phyloP scores from a whole-genome alignment of 2,113 vertebrate genomes.

The Semnopithecus entellus region DNA sequence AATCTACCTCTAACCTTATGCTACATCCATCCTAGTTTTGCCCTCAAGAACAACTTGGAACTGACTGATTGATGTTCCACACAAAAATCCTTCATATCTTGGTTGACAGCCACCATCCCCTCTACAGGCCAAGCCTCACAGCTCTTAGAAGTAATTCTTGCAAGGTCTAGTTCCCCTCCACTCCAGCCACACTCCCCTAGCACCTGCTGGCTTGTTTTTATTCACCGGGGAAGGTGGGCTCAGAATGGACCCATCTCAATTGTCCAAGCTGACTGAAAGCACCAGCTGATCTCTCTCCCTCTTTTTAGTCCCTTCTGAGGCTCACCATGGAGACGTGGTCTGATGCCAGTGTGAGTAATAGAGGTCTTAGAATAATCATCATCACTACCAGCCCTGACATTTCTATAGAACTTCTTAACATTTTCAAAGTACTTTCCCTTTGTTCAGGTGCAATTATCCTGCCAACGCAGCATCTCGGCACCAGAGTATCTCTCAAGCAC shows the following conservation, averaged over 20 bases:
- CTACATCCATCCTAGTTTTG: neutral
- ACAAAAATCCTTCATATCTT: neutral
- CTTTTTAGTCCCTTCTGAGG: neutral
- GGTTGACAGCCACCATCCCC: neutral
- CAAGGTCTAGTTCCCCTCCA: fast-evolving
- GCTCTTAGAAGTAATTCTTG: neutral
- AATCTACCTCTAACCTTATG: neutral
- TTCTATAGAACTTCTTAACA: neutral
- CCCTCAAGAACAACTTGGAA: neutral
- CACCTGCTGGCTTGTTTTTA: neutral
- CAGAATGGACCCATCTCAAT: neutral
- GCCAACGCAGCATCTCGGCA: neutral
- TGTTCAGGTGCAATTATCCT: neutral
- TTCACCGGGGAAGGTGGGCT: neutral
- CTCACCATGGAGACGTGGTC: neutral
- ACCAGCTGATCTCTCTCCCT: neutral
- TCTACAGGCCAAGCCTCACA: neutral
- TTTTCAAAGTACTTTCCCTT: slow-evolving; percentile 20
- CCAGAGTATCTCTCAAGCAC: neutral
- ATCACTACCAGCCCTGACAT: neutral
- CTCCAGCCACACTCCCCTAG: neutral
- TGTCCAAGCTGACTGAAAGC: neutral
- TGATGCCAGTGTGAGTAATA: neutral
- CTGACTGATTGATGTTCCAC: neutral
- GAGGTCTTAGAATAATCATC: neutral